phyloP scores from a whole-genome alignment of 1,140 invertebrate species.

The Drosophila kikkawai region DNA sequence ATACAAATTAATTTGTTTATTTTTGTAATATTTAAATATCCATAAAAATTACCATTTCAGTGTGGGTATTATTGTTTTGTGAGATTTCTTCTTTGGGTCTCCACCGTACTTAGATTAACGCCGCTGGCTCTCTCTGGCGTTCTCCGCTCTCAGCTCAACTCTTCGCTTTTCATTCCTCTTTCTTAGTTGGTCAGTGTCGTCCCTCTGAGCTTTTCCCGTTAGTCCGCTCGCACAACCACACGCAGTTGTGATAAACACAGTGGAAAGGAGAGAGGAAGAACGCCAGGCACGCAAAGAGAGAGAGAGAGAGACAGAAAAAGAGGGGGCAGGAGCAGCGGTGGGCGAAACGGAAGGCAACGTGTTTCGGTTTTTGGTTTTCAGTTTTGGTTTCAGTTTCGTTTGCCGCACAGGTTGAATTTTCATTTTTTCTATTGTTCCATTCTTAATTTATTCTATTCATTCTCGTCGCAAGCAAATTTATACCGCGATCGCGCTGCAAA shows the following conservation, averaged over 20 bases:
- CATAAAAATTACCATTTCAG: background rate
- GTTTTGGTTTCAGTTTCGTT: constrained; percentile 44
- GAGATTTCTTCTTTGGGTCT: background rate
- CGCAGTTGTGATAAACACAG: constrained; percentile 59
- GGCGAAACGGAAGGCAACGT: constrained; percentile 38
- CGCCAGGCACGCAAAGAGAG: background rate
- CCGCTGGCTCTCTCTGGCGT: constrained; percentile 4
- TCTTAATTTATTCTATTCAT: constrained; percentile 15
- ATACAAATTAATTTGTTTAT: background rate
- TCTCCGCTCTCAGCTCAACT: constrained; percentile 1
- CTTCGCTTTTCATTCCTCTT: constrained; percentile 21
- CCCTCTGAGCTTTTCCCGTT: constrained; percentile 64
- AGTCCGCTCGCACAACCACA: constrained; percentile 41
- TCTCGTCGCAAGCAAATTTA: constrained; percentile 6
- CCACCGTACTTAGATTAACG: constrained; percentile 28
- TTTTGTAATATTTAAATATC: background rate
- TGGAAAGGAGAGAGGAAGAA: constrained; percentile 7
- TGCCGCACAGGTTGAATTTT: constrained; percentile 39
- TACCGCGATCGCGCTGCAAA: constrained; percentile 18
- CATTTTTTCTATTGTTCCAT: constrained; percentile 20
- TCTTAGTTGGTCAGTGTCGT: constrained; percentile 55
- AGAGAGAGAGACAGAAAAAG: constrained; percentile 2
- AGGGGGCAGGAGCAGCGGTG: constrained; percentile 14
- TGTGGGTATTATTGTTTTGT: background rate
- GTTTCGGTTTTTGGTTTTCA: constrained; percentile 48